Evolutionary conservation across 2,888 invertebrate genomes (phyloP).

Genomic region (Diabrotica balteata): DNA sequence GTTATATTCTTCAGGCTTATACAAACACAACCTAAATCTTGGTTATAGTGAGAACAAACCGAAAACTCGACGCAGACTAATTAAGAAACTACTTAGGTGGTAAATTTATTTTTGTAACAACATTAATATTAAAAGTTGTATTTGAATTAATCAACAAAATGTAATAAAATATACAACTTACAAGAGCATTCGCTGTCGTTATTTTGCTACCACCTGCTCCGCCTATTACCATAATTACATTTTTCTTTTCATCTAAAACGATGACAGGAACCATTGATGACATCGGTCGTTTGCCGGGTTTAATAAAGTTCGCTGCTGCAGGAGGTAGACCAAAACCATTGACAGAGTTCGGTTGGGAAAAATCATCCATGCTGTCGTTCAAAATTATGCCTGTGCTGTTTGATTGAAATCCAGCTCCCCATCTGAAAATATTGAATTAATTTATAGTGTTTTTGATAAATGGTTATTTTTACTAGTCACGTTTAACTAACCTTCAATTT

Average conservation of each 20-base stretch:
- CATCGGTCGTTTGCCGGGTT: slow-evolving; percentile 82
- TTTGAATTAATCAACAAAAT: too few relatives aligned
- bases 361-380: slow-evolving; percentile 92
- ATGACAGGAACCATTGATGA: slow-evolving; percentile 92
- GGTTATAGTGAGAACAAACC: too few relatives aligned
- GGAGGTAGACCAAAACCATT: slow-evolving; percentile 80
- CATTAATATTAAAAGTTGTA: too few relatives aligned
- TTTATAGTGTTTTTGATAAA: too few relatives aligned
- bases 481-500: too few relatives aligned
- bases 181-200: slow-evolving; percentile 79
- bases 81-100: too few relatives aligned
- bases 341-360: slow-evolving; percentile 72
- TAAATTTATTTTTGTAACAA: background rate
- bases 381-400: slow-evolving; percentile 79
- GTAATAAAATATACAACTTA: background rate
- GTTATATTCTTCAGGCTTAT: too few relatives aligned
- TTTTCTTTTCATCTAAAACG: slow-evolving; percentile 67
- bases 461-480: too few relatives aligned
- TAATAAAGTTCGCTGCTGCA: slow-evolving; percentile 80
- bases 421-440: slow-evolving; percentile 26
- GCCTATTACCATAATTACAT: slow-evolving; percentile 69
- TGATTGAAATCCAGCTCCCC: slow-evolving; percentile 68
- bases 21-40: too few relatives aligned
- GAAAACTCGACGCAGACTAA: too few relatives aligned
- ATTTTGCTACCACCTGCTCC: slow-evolving; percentile 93